Evolutionary conservation across 2,113 vertebrate genomes (phyloP).

Genomic region (Strix aluco): DNA sequence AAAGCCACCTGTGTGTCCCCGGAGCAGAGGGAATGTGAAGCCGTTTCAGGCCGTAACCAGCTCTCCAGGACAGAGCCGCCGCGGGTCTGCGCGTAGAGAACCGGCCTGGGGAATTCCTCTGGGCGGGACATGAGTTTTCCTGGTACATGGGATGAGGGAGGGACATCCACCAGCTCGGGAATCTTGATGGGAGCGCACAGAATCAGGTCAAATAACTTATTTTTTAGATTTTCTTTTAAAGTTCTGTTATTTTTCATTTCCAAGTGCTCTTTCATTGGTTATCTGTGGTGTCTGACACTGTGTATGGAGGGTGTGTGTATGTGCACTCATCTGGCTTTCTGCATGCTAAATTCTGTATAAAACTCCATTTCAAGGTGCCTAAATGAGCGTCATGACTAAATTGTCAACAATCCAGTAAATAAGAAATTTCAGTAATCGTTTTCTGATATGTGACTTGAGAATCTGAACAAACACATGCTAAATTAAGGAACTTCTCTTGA

Average conservation of each 20-base stretch:
- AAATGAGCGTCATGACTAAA: background rate
- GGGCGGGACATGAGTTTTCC: accelerated
- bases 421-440: background rate
- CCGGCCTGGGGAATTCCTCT: accelerated
- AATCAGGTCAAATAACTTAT: background rate
- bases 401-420: background rate
- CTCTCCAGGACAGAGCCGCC: background rate
- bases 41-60: background rate
- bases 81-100: accelerated
- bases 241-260: background rate
- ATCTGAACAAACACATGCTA: background rate
- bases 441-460: background rate
- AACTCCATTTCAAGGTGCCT: background rate
- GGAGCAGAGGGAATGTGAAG: background rate
- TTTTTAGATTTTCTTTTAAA: background rate
- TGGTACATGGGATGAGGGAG: accelerated
- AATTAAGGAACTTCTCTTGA: background rate
- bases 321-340: background rate
- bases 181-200: background rate
- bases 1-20: accelerated
- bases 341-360: background rate
- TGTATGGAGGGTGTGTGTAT: accelerated
- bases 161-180: background rate
- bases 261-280: background rate
- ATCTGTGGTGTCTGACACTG: background rate